A percentile compares a stretch with the other conserved stretches of the same genome.
Conservation (phyloP, 2,888 invertebrate genomes). For the Epirrhoe tristata region DNA sequence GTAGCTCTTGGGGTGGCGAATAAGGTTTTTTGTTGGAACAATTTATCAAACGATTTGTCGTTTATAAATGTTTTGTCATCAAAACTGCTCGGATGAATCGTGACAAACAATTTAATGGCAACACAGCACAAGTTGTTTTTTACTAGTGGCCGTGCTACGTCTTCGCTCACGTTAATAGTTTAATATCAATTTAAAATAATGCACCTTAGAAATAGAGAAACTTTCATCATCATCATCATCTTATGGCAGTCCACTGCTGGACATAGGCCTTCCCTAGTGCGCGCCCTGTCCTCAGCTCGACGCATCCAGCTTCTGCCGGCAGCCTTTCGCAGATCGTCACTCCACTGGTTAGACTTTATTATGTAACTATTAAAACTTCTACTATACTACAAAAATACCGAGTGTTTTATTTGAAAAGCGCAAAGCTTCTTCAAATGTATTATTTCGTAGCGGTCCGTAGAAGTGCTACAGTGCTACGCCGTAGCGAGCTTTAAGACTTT, state of each 20-base stretch:
- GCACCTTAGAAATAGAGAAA: no score
- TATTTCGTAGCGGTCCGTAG: conserved; percentile 28
- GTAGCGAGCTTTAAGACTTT: conserved; percentile 16
- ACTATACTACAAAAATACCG: not conserved
- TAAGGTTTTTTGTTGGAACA: conserved; percentile 20
- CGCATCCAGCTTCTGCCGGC: no score
- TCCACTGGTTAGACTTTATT: no score
- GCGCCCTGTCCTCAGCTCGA: no score
- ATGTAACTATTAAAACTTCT: no score
- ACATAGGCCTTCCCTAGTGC: no score
- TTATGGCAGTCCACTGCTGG: no score
- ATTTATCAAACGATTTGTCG: conserved; percentile 24
- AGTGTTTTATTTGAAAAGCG: conserved; percentile 6
- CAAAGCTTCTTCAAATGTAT: conserved; percentile 11
- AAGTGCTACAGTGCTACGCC: conserved; percentile 12
- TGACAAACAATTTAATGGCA: not conserved
- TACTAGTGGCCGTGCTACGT: no score
- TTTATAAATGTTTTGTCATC: conserved; percentile 17
- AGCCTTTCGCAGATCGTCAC: no score
- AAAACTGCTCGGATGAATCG: not conserved
- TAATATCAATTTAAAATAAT: no score
- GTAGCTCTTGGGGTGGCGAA: conserved; percentile 25
- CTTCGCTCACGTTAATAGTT: no score
- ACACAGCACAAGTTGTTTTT: not conserved
- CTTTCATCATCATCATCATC: no score